Evolutionary conservation across 2,113 vertebrate genomes (phyloP), one percentile per base, ranked within the genome.

Genomic region (Dipodomys ordii): DNA sequence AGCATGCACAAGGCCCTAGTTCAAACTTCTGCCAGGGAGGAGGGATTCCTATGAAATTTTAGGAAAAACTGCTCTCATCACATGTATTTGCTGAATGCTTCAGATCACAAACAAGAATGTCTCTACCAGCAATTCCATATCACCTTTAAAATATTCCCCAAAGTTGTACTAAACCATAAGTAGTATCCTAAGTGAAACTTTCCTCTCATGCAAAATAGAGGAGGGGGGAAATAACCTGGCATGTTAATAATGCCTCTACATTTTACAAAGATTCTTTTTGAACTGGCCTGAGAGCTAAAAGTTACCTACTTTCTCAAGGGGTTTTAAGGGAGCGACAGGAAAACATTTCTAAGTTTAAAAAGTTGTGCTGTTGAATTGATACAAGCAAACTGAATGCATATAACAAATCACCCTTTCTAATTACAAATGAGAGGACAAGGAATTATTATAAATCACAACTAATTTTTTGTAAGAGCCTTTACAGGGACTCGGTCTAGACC

Each of bases 21-120:
- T 64, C 62, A 64, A 64, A 25, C 62, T 25, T 25, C 10, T 22
- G 22, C 39, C 25, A 19, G 15, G 6, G 7, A 6, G 15, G 18
- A 27, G 25, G 3, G 11, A 87, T 18, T 46, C 46, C 89, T 68
- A 80, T 76, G 91, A 81, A 93, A 81, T 95, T 97, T 96, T 95
- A 20, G 68, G 83, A 89, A 92, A 93, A 94, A 94, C 88, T 72
- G 91, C 76, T 96, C 73, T 78, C 49, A 79, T 28, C 22, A 22
- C 62, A 82, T 39, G 57, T 64, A 65, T 77, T 30, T 85, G 76
- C 39, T 44, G 23, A 88, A 32, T 30, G 87, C 65, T 91, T 93
- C 71, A 39, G 27, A 83, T 94, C 83, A 95, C 94, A 93, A 93
- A 94, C 71, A 71, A 81, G 94, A 95, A 30, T 20, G 0, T 60